These are phyloP conservation scores for Stichopus horrens DNA, from an alignment of 53 echinoderm and acorn worm genomes.

Conservation along the genomic window DNA sequence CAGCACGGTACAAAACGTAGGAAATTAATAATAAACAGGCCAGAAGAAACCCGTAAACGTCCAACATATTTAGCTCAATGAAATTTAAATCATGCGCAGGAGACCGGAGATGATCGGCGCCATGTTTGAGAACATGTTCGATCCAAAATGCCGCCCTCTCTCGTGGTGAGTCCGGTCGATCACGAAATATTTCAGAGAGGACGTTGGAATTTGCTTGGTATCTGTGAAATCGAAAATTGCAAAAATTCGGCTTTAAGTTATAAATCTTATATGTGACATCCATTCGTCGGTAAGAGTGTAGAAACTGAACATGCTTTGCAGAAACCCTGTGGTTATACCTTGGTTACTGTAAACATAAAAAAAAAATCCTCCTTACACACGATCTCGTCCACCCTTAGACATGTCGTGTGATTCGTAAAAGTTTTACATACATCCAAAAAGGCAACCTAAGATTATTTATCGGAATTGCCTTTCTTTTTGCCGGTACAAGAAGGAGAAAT, in stretches of 20 bases:
- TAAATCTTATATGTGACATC: not conserved
- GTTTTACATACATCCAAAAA: no score
- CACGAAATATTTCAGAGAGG: constrained; percentile 51
- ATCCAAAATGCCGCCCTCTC: constrained; percentile 71
- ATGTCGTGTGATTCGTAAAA: no score
- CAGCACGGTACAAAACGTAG: constrained; percentile 2
- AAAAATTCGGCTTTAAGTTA: not conserved
- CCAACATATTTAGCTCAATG: constrained; percentile 56
- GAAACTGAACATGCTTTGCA: no score
- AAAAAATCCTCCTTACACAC: no score
- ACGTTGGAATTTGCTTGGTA: constrained; percentile 45
- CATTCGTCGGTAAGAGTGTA: no score
- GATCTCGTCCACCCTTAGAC: no score
- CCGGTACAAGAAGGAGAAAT: no score
- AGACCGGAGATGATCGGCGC: constrained; percentile 61
- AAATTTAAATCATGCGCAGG: constrained; percentile 59
- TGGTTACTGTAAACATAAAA: no score
- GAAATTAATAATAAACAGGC: not conserved
- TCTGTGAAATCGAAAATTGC: constrained; percentile 26
- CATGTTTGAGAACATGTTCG: constrained; percentile 57
- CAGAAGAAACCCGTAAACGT: constrained; percentile 50
- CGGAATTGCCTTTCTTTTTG: no score
- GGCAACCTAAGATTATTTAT: no score
- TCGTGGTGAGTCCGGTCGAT: constrained; percentile 50
- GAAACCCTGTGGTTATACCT: no score